phyloP scores from a whole-genome alignment of 1,140 invertebrate species.

The Phthorimaea operculella region DNA sequence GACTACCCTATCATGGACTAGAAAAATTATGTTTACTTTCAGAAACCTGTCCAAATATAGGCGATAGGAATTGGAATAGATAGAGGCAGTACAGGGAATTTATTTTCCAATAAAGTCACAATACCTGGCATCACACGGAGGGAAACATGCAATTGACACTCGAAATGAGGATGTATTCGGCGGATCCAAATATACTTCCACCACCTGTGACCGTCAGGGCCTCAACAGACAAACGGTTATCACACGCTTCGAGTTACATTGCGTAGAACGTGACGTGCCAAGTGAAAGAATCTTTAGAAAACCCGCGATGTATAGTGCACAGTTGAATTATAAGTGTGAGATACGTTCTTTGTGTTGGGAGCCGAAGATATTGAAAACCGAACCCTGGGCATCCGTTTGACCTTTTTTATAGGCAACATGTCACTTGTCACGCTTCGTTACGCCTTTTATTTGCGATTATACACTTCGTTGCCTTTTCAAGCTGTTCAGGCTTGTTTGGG shows the following conservation, averaged over 20 bases:
- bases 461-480: conserved; percentile 38
- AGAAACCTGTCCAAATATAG: too few relatives aligned
- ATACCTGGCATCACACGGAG: conserved; percentile 9
- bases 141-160: conserved; percentile 32
- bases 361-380: conserved; percentile 42
- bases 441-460: conserved; percentile 17
- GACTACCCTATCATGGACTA: too few relatives aligned
- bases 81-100: neutral
- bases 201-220: conserved; percentile 28
- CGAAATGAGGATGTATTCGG: conserved; percentile 37
- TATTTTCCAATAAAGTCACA: conserved; percentile 2
- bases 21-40: too few relatives aligned
- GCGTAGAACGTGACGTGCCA: too few relatives aligned
- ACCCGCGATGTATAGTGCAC: too few relatives aligned
- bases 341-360: too few relatives aligned
- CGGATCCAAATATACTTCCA: conserved; percentile 23
- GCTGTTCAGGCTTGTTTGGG: conserved; percentile 15
- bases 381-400: conserved; percentile 39
- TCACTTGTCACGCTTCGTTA: conserved; percentile 47
- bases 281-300: too few relatives aligned
- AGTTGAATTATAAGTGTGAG: too few relatives aligned
- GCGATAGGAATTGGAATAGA: too few relatives aligned
- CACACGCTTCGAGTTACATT: too few relatives aligned
- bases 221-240: too few relatives aligned
- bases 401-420: conserved; percentile 55